phyloP scores from a whole-genome alignment of 2,797 vertebrate genomes.

The Hapalemur alaotrensis region DNA sequence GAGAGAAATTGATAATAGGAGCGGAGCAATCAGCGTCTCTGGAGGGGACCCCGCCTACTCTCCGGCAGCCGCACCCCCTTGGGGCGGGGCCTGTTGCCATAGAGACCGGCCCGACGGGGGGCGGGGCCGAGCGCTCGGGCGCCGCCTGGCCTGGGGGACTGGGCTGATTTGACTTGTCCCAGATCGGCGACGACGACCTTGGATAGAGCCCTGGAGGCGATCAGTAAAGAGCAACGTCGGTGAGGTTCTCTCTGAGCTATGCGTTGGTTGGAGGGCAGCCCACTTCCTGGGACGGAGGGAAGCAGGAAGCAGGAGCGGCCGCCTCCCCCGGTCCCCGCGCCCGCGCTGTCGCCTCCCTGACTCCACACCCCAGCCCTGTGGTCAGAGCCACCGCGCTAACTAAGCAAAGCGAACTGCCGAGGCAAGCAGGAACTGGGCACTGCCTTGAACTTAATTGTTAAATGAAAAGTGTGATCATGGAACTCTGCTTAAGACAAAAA shows the following conservation, averaged over 20 bases:
- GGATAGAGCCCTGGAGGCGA: not conserved
- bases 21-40: fast-evolving
- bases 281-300: not conserved
- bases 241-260: not conserved
- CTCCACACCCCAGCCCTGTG: not conserved
- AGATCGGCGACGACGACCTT: fast-evolving
- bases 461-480: not conserved
- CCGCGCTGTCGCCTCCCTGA: not conserved
- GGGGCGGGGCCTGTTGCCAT: not conserved
- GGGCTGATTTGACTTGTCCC: fast-evolving
- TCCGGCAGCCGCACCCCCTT: not conserved
- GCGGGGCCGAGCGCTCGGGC: not conserved
- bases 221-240: not conserved
- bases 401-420: not conserved
- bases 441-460: not conserved
- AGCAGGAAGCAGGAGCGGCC: not conserved
- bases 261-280: not conserved
- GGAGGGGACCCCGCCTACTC: not conserved
- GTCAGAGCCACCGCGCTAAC: not conserved
- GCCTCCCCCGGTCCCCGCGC: not conserved
- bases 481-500: not conserved
- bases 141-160: fast-evolving
- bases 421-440: not conserved
- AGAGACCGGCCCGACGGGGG: not conserved
- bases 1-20: not conserved